phyloP scores from a whole-genome alignment of 2,113 vertebrate species.

The Dromiciops gliroides region DNA sequence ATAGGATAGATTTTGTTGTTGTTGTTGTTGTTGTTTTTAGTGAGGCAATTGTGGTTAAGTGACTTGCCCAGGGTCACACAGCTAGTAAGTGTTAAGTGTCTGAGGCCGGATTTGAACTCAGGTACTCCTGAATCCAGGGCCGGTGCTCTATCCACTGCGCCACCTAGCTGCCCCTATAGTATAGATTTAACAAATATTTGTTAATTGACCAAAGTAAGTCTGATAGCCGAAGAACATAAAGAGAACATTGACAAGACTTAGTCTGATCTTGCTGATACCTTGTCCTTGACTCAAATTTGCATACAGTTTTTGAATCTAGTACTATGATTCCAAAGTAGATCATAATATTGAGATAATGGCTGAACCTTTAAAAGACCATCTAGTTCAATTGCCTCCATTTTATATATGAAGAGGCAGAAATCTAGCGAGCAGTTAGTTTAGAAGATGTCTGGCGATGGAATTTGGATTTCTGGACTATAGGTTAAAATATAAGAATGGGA shows the following conservation, averaged over 20 bases:
- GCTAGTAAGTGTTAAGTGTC: too few relatives aligned
- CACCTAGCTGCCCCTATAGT: too few relatives aligned
- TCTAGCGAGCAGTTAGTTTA: not conserved
- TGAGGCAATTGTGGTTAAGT: too few relatives aligned
- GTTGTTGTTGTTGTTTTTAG: too few relatives aligned
- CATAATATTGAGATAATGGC: not conserved
- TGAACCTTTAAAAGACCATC: not conserved
- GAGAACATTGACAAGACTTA: not conserved
- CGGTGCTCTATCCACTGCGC: too few relatives aligned
- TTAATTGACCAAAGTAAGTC: not conserved
- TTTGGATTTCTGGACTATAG: not conserved
- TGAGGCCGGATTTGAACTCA: too few relatives aligned
- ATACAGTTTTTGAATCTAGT: not conserved
- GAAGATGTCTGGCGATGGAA: not conserved
- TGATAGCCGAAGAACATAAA: not conserved
- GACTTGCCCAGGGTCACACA: too few relatives aligned
- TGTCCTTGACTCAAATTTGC: not conserved
- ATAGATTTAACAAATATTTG: not conserved
- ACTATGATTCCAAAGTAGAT: not conserved
- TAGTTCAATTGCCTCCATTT: not conserved
- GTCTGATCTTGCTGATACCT: not conserved
- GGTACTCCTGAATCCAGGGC: too few relatives aligned
- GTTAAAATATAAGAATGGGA: not conserved
- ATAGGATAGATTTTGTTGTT: not conserved
- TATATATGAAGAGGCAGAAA: not conserved